phyloP scores from a whole-genome alignment of 2,888 invertebrate genomes.

The Hydraecia micacea region DNA sequence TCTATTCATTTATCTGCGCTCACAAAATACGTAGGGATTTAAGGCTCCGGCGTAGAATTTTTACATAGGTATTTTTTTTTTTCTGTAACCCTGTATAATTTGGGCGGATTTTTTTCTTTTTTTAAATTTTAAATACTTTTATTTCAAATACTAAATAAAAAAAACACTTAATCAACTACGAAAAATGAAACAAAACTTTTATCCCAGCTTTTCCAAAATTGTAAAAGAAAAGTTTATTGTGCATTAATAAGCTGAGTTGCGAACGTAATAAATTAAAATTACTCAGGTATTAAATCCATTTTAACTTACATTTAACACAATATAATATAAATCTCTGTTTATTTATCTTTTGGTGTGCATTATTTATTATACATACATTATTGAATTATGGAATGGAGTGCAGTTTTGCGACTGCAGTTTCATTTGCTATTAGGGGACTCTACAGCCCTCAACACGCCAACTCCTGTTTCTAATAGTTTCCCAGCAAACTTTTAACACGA shows the following conservation, averaged over 20 bases:
- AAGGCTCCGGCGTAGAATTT: not conserved
- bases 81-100: not conserved
- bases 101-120: not conserved
- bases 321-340: conserved; percentile 7
- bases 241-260: conserved; percentile 5
- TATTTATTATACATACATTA: not conserved
- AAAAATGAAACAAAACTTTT: not conserved
- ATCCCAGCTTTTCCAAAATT: not conserved
- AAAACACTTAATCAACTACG: not conserved
- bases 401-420: conserved; percentile 20
- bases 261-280: conserved; percentile 13
- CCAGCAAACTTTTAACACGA: conserved; percentile 47
- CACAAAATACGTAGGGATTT: conserved; percentile 5
- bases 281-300: not conserved
- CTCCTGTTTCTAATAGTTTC: conserved; percentile 41
- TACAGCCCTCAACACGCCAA: conserved; percentile 38
- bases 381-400: not conserved
- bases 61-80: not conserved
- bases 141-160: not conserved
- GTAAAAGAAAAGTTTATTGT: conserved; percentile 11
- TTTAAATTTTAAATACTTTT: not conserved
- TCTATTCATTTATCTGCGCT: conserved; percentile 26
- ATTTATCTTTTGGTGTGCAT: not conserved
- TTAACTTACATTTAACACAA: conserved; percentile 12
- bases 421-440: conserved; percentile 25